Evolutionary conservation across 2,888 invertebrate genomes (phyloP).

Genomic region (Tuta absoluta): DNA sequence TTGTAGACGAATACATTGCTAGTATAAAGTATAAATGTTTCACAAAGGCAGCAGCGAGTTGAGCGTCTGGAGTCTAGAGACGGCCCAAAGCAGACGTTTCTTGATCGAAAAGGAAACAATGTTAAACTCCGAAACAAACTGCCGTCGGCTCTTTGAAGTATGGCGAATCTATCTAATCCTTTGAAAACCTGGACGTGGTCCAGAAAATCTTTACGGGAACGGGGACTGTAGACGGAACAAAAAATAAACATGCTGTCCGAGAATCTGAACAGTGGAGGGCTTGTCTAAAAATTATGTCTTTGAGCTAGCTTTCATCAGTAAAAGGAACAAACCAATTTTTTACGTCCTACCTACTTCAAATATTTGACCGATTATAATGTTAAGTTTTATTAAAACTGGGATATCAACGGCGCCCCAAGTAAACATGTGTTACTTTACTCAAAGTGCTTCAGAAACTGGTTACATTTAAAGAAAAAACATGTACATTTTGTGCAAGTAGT

Average conservation of each 20-base stretch:
- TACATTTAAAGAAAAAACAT: too few relatives aligned
- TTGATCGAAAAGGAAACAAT: conserved; percentile 72
- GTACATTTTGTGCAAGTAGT: too few relatives aligned
- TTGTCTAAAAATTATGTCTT: too few relatives aligned
- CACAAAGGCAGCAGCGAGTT: conserved; percentile 52
- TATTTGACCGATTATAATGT: too few relatives aligned
- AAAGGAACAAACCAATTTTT: too few relatives aligned
- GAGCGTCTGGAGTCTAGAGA: conserved; percentile 42
- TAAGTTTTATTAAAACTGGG: too few relatives aligned
- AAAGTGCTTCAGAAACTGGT: too few relatives aligned
- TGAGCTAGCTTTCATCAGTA: too few relatives aligned
- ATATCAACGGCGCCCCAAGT: too few relatives aligned
- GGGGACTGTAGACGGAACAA: neutral
- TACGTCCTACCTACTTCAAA: too few relatives aligned
- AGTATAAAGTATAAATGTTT: conserved; percentile 39
- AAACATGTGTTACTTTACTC: too few relatives aligned
- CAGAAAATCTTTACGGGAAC: conserved; percentile 31
- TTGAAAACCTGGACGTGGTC: conserved; percentile 45
- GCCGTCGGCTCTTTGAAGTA: conserved; percentile 56
- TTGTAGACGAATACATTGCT: conserved; percentile 22
- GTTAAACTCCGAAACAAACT: conserved; percentile 73
- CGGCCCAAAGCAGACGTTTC: conserved; percentile 62
- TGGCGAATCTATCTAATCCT: conserved; percentile 42
- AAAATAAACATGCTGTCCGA: neutral
- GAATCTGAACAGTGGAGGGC: too few relatives aligned